These are phyloP conservation scores for Ptilonorhynchus violaceus DNA, from an alignment of 2,113 vertebrate genomes.

Conservation along the genomic window DNA sequence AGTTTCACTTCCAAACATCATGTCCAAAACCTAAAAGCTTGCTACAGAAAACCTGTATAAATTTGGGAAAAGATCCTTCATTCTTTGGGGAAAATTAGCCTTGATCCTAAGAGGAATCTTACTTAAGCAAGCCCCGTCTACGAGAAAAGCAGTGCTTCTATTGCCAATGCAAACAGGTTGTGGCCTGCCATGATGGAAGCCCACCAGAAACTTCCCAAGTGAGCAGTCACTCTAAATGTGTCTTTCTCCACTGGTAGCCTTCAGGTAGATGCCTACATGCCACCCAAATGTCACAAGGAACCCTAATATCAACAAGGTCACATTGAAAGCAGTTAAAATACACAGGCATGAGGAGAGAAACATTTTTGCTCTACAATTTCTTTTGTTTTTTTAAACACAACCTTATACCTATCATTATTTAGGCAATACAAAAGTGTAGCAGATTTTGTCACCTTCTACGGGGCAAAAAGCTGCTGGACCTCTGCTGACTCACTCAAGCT, in stretches of 20 bases:
- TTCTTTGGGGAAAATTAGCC: not conserved
- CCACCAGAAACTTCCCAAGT: not conserved
- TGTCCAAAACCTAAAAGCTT: not conserved
- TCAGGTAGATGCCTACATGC: not conserved
- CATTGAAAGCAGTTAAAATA: not conserved
- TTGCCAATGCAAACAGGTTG: not conserved
- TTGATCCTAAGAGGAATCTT: not conserved
- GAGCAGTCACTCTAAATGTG: not conserved
- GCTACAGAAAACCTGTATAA: not conserved
- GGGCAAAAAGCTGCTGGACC: not conserved
- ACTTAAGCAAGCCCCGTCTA: not conserved
- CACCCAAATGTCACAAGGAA: not conserved
- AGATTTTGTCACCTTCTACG: not conserved
- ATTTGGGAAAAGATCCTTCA: not conserved
- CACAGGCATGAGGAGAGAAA: not conserved
- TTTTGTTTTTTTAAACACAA: not conserved
- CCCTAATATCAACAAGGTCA: not conserved
- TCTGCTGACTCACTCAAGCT: not conserved
- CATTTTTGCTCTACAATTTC: not conserved
- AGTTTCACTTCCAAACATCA: conserved; percentile 7
- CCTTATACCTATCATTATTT: not conserved
- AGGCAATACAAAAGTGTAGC: rapidly evolving
- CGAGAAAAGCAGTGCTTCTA: not conserved
- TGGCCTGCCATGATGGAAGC: not conserved
- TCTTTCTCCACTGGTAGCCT: not conserved